A percentile compares a stretch with the other conserved stretches of the same genome.
phyloP scores from a whole-genome alignment of 2,797 vertebrate species.

The Triplophysa bombifrons region DNA sequence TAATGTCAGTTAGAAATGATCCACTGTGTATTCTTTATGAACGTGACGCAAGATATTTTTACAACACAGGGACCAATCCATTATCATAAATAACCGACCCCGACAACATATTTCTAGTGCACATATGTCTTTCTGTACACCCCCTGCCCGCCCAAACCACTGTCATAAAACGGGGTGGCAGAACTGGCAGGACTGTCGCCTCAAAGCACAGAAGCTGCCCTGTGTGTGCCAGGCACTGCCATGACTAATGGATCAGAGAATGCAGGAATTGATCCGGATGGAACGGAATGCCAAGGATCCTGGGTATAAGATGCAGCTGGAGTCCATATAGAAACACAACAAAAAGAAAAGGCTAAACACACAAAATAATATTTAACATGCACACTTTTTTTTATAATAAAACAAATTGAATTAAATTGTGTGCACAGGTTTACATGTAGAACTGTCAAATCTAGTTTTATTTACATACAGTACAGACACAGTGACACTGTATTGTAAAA shows the following conservation, averaged over 20 bases:
- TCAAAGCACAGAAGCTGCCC: constrained; percentile 34
- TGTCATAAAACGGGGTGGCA: constrained; percentile 6
- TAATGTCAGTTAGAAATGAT: constrained; percentile 1
- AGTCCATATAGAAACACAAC: constrained; percentile 1
- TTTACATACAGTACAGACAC: too few species aligned
- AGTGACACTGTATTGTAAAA: background rate
- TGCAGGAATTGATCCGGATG: constrained; percentile 24
- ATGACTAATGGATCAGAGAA: constrained; percentile 38
- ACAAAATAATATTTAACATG: background rate
- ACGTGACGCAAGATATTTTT: background rate
- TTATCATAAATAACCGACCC: background rate
- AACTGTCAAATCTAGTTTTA: too few species aligned
- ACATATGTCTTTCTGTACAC: constrained; percentile 2
- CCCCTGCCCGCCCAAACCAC: background rate
- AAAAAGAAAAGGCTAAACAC: background rate
- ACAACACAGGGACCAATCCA: background rate
- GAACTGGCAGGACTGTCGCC: background rate
- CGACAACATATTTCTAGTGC: constrained; percentile 3
- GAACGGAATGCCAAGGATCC: constrained; percentile 41
- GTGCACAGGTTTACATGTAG: too few species aligned
- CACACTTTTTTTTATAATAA: too few species aligned
- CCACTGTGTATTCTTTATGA: background rate
- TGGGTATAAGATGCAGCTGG: background rate
- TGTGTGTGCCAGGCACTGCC: constrained; percentile 39
- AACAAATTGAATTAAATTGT: too few species aligned